Evolutionary conservation across 2,888 invertebrate genomes (phyloP).

Genomic region (Leptinotarsa rubiginosa): DNA sequence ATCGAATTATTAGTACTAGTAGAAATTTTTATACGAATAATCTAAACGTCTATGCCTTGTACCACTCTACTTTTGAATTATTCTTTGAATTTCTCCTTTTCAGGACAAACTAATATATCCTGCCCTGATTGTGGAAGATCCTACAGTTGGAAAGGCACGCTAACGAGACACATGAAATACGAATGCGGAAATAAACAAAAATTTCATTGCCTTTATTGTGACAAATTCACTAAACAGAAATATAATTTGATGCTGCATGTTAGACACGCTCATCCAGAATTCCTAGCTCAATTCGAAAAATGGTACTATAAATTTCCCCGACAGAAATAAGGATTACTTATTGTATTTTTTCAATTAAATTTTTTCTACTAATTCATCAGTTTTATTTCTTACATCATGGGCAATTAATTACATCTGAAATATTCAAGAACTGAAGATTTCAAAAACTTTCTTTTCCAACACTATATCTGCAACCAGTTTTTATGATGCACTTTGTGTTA

Average conservation of each 20-base stretch:
- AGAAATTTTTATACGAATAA: too few relatives aligned
- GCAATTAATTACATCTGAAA: too few relatives aligned
- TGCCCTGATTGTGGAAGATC: conserved; percentile 29
- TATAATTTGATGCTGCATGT: conserved; percentile 39
- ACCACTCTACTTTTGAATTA: too few relatives aligned
- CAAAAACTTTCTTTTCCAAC: too few relatives aligned
- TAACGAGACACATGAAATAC: conserved; percentile 48
- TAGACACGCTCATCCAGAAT: conserved; percentile 28
- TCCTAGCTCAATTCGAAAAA: conserved; percentile 25
- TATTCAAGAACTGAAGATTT: too few relatives aligned
- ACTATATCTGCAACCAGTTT: too few relatives aligned
- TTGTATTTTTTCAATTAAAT: conserved; percentile 6
- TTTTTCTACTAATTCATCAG: background rate
- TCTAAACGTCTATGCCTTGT: too few relatives aligned
- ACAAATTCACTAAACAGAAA: conserved; percentile 35
- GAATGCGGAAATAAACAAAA: conserved; percentile 68
- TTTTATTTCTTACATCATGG: too few relatives aligned
- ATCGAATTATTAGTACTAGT: too few relatives aligned
- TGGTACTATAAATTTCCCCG: conserved; percentile 27
- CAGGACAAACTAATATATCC: conserved; percentile 9
- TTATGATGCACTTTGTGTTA: too few relatives aligned
- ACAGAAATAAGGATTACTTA: background rate
- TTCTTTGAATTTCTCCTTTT: background rate
- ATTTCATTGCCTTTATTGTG: conserved; percentile 61
- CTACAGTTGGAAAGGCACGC: conserved; percentile 9